A percentile compares a stretch with the other conserved stretches of the same genome.
Conservation (phyloP, 2,888 invertebrate species). For the Parapristionchus giblindavisi region DNA sequence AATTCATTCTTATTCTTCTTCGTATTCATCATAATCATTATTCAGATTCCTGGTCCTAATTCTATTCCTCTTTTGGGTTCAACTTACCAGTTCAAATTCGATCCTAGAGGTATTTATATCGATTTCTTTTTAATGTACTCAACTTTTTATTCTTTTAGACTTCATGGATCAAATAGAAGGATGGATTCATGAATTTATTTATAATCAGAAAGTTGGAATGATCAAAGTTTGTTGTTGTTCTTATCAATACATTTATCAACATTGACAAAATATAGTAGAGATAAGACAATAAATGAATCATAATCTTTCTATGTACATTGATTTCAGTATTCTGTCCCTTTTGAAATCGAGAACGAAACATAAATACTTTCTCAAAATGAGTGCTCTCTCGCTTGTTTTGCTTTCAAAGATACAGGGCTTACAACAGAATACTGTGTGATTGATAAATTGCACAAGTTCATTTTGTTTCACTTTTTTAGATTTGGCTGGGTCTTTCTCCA, state of each 20-base stretch:
- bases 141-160: neutral
- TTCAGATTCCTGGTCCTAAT: slow-evolving; percentile 27
- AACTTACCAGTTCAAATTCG: slow-evolving; percentile 25
- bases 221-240: slow-evolving; percentile 19
- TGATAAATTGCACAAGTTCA: too few species aligned
- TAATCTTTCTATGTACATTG: too few species aligned
- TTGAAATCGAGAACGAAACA: too few species aligned
- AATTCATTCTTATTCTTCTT: neutral
- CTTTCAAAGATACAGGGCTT: too few species aligned
- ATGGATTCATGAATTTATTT: neutral
- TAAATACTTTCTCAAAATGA: too few species aligned
- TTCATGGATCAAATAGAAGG: slow-evolving; percentile 11
- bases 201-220: slow-evolving; percentile 14
- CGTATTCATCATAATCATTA: neutral
- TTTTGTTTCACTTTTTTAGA: too few species aligned
- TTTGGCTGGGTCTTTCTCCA: slow-evolving; percentile 26
- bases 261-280: too few species aligned
- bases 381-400: too few species aligned
- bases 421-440: too few species aligned
- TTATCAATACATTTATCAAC: too few species aligned
- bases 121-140: neutral
- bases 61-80: slow-evolving; percentile 18
- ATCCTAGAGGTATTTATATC: neutral
- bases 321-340: too few species aligned
- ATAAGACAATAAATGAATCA: too few species aligned